These are phyloP conservation scores for Trogon surrucura DNA, from an alignment of 2,113 vertebrate genomes.

Conservation along the genomic window DNA sequence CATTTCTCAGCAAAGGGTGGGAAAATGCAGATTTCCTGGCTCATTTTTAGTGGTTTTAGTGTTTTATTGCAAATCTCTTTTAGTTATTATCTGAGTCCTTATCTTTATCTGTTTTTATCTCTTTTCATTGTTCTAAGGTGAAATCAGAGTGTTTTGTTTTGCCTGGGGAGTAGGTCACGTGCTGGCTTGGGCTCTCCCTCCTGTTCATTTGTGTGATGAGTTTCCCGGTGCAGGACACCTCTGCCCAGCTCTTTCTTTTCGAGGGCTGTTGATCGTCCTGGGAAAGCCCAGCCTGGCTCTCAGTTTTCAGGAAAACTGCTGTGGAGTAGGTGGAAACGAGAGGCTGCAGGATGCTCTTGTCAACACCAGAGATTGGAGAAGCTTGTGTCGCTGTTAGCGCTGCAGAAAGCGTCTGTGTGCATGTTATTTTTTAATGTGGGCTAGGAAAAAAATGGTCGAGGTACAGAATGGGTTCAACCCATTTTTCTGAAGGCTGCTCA, in stretches of 20 bases:
- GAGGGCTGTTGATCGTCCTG: neutral
- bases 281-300: neutral
- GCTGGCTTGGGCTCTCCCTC: neutral
- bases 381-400: neutral
- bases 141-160: neutral
- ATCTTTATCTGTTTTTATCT: neutral
- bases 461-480: neutral
- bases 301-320: neutral
- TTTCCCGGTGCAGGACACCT: neutral
- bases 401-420: neutral
- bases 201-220: neutral
- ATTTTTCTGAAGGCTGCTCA: neutral
- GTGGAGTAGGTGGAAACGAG: neutral
- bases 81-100: neutral
- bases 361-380: neutral
- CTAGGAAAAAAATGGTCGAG: neutral
- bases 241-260: neutral
- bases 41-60: neutral
- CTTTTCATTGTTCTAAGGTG: neutral
- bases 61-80: neutral
- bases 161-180: accelerated
- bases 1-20: neutral
- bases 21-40: neutral
- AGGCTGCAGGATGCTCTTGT: neutral
- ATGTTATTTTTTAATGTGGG: neutral